Base-by-base conservation (phyloP, 64 coral and sea anemone species). In the Montipora foliosa region DNA sequence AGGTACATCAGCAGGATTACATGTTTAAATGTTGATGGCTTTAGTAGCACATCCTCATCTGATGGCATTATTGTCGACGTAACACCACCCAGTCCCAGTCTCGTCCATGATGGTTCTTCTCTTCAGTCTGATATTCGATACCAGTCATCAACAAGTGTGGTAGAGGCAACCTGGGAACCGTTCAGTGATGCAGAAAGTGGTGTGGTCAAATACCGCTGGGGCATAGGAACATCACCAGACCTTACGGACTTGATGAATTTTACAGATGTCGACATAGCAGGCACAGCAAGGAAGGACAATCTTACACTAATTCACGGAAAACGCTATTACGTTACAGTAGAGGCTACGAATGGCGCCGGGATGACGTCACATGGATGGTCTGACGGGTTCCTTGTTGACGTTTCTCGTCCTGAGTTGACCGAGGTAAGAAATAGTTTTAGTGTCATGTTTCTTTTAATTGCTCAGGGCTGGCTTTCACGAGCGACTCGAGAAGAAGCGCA, bases 271-370 rank as follows among this genome's bases (percentile, higher is more conserved):
- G 94, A 46, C 24, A 91, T 68, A 67, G 29, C 76, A 37, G 96
- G 83, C 60, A 79, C 69, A 11, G 97, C 78, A 1, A 92, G 29
- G 16, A 75, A 51, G 49, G 75, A 21, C 25, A 99, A 96, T 88
- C 82, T 92, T 21, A 96, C 94, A 24, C 72, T 99, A 11, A 81
- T 15, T 80, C 68, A 70, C 13, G 84, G 92, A 64, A 79, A 53
- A 20, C 61, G 88, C 12, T 99, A 99, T 94, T 94, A 96, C 88
- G 92, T 99, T 44, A 99, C 97, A 19, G 92, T 99, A 44, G 92
- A 96, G 44, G 92, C 70, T 12, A 95, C 82, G 14, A 99, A 89
- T 92, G 87, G 83, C 62, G 94, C 97, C 17, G 90, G 90, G 16
- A 84, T 99, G 86, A 96, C 88, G 64, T 94, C 94, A 67, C 88